A percentile compares a stretch with the other conserved stretches of the same genome.
Evolutionary conservation across 1,140 invertebrate species (phyloP).

Genomic region (Neuroterus valhalla): DNA sequence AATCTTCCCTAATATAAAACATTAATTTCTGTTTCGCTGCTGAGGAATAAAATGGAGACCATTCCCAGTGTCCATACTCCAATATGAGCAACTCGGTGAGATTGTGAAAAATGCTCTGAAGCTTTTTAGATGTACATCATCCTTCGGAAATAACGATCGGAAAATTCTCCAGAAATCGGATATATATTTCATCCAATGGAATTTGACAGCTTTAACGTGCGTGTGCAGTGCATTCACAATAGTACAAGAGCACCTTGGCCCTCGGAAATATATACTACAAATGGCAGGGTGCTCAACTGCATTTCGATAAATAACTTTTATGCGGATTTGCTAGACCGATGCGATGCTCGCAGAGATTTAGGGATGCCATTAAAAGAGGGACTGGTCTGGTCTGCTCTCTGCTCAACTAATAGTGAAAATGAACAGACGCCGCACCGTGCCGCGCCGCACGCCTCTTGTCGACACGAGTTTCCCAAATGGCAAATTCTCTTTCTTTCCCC

Average conservation of each 20-base stretch:
- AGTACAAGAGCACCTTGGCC: constrained; percentile 10
- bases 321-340: constrained; percentile 27
- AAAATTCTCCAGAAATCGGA: constrained; percentile 45
- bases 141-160: constrained; percentile 43
- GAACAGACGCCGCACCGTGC: background rate
- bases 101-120: background rate
- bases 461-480: background rate
- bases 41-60: too few relatives aligned
- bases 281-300: constrained; percentile 41
- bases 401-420: background rate
- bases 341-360: constrained; percentile 41
- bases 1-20: too few relatives aligned
- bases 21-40: too few relatives aligned
- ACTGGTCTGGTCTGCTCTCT: background rate
- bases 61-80: too few relatives aligned
- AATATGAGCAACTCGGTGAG: too few relatives aligned
- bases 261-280: constrained; percentile 29
- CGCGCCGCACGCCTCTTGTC: too few relatives aligned
- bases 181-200: constrained; percentile 30
- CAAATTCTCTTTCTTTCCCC: background rate
- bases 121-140: constrained; percentile 24
- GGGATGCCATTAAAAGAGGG: constrained; percentile 29
- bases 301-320: constrained; percentile 59
- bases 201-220: background rate
- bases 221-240: background rate